Evolutionary conservation across 92 coral and sea anemone species (phyloP).

Genomic region (Actinostola sp.): DNA sequence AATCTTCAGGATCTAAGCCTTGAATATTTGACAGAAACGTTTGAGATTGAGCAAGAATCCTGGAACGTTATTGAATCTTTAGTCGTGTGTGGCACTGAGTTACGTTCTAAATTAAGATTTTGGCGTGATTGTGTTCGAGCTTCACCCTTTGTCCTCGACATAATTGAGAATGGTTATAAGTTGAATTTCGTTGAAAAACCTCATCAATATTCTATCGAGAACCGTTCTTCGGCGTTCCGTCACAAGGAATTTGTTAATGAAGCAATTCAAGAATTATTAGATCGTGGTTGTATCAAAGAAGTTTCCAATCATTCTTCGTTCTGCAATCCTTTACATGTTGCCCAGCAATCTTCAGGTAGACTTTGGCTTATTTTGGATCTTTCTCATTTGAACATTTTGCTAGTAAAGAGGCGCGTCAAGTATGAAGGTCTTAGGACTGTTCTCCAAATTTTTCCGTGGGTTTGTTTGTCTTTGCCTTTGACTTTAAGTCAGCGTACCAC

Average conservation of each 20-base stretch:
- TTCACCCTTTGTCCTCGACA: slow-evolving; percentile 44
- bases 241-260: too few species aligned
- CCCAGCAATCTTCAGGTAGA: too few species aligned
- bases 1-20: too few species aligned
- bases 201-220: slow-evolving; percentile 46
- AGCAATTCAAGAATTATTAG: too few species aligned
- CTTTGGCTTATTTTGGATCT: too few species aligned
- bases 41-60: too few species aligned
- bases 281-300: too few species aligned
- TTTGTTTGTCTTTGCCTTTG: slow-evolving; percentile 42
- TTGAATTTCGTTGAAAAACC: slow-evolving; percentile 36
- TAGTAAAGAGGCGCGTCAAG: slow-evolving; percentile 47
- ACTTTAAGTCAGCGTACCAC: slow-evolving; percentile 56
- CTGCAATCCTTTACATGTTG: slow-evolving; percentile 66
- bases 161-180: slow-evolving; percentile 57
- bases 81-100: not conserved
- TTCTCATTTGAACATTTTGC: too few species aligned
- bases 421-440: slow-evolving; percentile 62
- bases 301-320: slow-evolving; percentile 21
- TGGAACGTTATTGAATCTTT: too few species aligned
- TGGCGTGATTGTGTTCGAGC: slow-evolving; percentile 42
- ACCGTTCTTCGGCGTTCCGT: too few species aligned
- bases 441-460: slow-evolving; percentile 49
- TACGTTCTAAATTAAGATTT: slow-evolving; percentile 35
- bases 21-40: too few species aligned